phyloP scores from a whole-genome alignment of 1,140 invertebrate genomes.

The Meloidogyne floridensis region DNA sequence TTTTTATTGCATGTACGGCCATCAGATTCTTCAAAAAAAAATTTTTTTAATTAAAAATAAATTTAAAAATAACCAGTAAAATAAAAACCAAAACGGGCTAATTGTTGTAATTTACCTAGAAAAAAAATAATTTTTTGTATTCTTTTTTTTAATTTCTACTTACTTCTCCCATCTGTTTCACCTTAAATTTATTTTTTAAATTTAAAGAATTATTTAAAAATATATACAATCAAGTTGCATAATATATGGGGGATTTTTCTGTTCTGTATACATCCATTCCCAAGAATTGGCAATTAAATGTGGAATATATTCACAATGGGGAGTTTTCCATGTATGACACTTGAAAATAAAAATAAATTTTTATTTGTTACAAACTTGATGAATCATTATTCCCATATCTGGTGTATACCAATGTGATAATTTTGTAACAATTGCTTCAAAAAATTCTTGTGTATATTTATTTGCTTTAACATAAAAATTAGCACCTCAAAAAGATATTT shows the following conservation, averaged over 20 bases:
- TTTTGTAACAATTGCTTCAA: conserved; percentile 59
- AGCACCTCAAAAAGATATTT: conserved; percentile 45
- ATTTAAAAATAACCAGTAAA: conserved; percentile 47
- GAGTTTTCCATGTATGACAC: conserved; percentile 61
- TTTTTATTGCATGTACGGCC: conserved; percentile 55
- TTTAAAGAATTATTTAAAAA: background rate
- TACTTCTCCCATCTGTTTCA: conserved; percentile 62
- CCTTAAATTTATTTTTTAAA: conserved; percentile 7
- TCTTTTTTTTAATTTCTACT: background rate
- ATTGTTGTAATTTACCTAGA: conserved; percentile 57
- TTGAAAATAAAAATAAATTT: background rate
- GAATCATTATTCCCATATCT: conserved; percentile 65
- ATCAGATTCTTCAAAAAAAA: conserved; percentile 41
- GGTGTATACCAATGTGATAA: conserved; percentile 63
- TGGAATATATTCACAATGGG: conserved; percentile 57
- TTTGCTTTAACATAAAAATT: conserved; percentile 64
- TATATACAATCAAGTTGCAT: conserved; percentile 60
- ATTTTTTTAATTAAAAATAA: background rate
- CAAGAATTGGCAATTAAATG: conserved; percentile 62
- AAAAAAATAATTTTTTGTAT: background rate
- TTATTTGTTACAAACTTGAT: conserved; percentile 37
- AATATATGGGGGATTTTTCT: conserved; percentile 57
- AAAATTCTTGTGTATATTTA: conserved; percentile 60
- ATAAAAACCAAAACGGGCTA: conserved; percentile 63
- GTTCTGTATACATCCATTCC: conserved; percentile 66